Base-by-base conservation (phyloP, 2,797 vertebrate species). In the Notamacropus eugenii region DNA sequence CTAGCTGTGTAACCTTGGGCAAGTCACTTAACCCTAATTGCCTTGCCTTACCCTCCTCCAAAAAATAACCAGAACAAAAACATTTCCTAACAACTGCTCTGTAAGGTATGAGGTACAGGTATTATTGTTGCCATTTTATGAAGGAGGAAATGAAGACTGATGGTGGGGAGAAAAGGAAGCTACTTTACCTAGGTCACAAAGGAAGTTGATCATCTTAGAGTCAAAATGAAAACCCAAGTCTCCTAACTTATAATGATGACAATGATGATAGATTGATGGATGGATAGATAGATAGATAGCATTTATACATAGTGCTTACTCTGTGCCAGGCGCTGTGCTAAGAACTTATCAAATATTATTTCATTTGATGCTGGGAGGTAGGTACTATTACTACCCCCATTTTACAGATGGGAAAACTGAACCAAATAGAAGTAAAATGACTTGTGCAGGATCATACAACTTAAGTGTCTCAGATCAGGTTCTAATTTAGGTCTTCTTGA, bases 171-270 rank as follows among this genome's bases (percentile, higher is more conserved):
- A 62, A 31, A 94, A 55, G 13, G 40, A 9, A 87, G 6, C 2
- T 34, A 91, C 34, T 67, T 87, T n/a, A 22, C 24, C 95, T 96
- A 96, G 58, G 92, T 96, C 46, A 90, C 8, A 59, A 16, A 54
- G 92, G 91, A 97, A 92, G 92, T 92, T 55, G 57, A 59, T 82
- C 87, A 74, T 82, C 82, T 29, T 54, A 95, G 67, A 95, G 34
- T 28, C 56, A 19, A 50, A 14, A 22, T 93, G 87, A 52, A 87
- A 93, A 87, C n/a, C 29, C 90, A n/a, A 0, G 40, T 54, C 54
- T 95, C 59, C 31, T 31, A 19, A 82, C 24, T 16, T 67, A 16
- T 22, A 8, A n/a, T n/a, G 59, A 14, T 62, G 62, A 8, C 16
- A 34, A 67, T 67, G 56, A 57, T 27, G 56, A 28, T 56, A 22